Percentiles rank a stretch among this genome's conserved stretches.
phyloP scores from a whole-genome alignment of 2,797 vertebrate species.

The Molossus molossus region DNA sequence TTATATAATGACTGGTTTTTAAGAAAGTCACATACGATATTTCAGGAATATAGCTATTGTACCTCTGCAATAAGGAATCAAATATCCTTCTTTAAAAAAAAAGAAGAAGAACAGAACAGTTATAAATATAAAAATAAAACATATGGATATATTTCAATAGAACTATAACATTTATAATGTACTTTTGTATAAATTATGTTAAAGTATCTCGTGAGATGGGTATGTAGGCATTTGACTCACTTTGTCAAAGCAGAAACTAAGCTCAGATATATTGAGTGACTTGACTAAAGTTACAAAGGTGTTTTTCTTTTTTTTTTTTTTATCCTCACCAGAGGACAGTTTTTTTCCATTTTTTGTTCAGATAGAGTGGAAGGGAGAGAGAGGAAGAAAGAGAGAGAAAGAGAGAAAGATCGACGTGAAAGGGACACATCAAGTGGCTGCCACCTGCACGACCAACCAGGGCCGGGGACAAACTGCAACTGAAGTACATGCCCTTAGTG shows the following conservation, averaged over 20 bases:
- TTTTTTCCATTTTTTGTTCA: too few species aligned
- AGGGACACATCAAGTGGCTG: too few species aligned
- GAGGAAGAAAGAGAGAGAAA: too few species aligned
- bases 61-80: conserved; percentile 26
- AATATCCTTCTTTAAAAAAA: conserved; percentile 38
- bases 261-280: neutral
- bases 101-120: conserved; percentile 12
- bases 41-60: neutral
- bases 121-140: conserved; percentile 54
- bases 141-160: conserved; percentile 1
- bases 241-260: neutral
- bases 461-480: too few species aligned
- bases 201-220: neutral
- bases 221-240: neutral
- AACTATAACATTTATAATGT: conserved; percentile 32
- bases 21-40: conserved; percentile 17
- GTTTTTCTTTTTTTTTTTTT: neutral
- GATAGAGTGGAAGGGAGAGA: too few species aligned
- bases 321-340: too few species aligned
- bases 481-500: too few species aligned
- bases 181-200: neutral
- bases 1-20: conserved; percentile 24
- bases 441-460: too few species aligned
- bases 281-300: neutral
- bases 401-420: too few species aligned